A percentile compares a stretch with the other conserved stretches of the same genome.
Evolutionary conservation across 1,140 invertebrate species (phyloP).

Genomic region (Theocolax elegans): DNA sequence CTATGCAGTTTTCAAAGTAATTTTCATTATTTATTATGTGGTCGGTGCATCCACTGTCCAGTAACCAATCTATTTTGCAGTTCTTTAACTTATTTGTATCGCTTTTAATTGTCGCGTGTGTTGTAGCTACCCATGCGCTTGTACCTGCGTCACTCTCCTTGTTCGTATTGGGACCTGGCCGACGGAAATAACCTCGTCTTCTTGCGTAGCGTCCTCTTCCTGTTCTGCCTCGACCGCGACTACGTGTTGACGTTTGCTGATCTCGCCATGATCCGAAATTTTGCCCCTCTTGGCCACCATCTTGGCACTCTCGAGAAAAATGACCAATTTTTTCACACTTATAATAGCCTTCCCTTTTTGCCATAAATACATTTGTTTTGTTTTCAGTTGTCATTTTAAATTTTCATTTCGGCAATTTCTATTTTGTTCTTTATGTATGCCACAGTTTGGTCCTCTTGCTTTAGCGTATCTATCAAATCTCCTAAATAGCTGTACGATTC

Average conservation of each 20-base stretch:
- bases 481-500: slow-evolving; percentile 27
- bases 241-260: too few relatives aligned
- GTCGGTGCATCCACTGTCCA: slow-evolving; percentile 39
- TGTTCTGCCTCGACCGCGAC: too few relatives aligned
- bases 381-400: slow-evolving; percentile 46
- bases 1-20: slow-evolving; percentile 12
- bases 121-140: slow-evolving; percentile 4
- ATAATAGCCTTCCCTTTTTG: slow-evolving; percentile 40
- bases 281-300: too few relatives aligned
- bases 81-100: not conserved
- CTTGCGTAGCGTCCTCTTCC: slow-evolving; percentile 10
- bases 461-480: slow-evolving; percentile 32
- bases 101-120: not conserved
- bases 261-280: too few relatives aligned
- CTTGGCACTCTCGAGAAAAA: too few relatives aligned
- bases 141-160: not conserved
- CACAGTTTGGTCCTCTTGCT: too few relatives aligned
- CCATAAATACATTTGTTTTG: slow-evolving; percentile 32
- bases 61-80: slow-evolving; percentile 32
- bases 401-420: slow-evolving; percentile 53
- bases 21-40: slow-evolving; percentile 42
- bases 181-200: not conserved
- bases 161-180: not conserved
- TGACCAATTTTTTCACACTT: too few relatives aligned
- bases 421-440: too few relatives aligned